These are phyloP conservation scores for Drosophila colorata DNA, from an alignment of 2,888 invertebrate species.

Conservation along the genomic window DNA sequence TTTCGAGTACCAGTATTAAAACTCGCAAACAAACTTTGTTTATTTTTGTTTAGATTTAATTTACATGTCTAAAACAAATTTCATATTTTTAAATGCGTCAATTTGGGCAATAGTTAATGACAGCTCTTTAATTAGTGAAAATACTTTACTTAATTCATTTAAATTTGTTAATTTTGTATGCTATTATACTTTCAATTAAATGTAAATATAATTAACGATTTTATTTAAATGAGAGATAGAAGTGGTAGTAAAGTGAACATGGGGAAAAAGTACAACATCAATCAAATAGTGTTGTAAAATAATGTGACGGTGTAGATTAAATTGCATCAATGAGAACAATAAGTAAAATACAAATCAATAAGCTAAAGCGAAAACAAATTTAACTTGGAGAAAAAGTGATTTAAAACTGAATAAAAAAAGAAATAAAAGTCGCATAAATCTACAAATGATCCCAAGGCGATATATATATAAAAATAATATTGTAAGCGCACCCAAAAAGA, in stretches of 20 bases:
- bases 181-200: not conserved
- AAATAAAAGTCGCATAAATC: too few relatives aligned
- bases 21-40: conserved; percentile 30
- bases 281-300: too few relatives aligned
- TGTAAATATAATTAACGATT: not conserved
- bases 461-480: too few relatives aligned
- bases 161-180: conserved; percentile 8
- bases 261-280: too few relatives aligned
- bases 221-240: not conserved
- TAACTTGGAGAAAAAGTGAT: too few relatives aligned
- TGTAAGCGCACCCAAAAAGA: too few relatives aligned
- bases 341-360: not conserved
- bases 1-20: not conserved
- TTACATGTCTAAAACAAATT: conserved; percentile 4
- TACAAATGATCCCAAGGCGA: too few relatives aligned
- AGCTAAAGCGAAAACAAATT: too few relatives aligned
- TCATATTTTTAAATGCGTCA: conserved; percentile 6
- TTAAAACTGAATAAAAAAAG: too few relatives aligned
- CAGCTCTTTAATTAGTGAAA: conserved; percentile 35
- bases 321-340: too few relatives aligned
- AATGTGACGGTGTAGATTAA: too few relatives aligned
- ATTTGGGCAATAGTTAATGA: conserved; percentile 18
- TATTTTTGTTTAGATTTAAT: conserved; percentile 32
- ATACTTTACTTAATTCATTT: not conserved
- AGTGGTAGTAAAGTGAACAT: too few relatives aligned